Percentiles rank a stretch among this genome's conserved stretches.
These are phyloP conservation scores for Macropus fuliginosus DNA, from an alignment of 2,797 vertebrate genomes.

Conservation along the genomic window DNA sequence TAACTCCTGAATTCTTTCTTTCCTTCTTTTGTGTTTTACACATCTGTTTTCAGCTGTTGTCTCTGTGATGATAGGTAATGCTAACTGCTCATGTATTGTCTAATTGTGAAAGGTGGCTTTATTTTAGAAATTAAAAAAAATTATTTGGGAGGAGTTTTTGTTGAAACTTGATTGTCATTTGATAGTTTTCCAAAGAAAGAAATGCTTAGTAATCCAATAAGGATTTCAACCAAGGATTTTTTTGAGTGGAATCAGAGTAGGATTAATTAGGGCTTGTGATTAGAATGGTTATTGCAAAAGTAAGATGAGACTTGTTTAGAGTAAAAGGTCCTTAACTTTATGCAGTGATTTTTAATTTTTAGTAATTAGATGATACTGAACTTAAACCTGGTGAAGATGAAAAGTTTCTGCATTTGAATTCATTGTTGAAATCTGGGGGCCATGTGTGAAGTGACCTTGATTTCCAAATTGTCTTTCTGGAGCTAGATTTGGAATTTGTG, in stretches of 20 bases:
- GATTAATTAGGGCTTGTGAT: background rate
- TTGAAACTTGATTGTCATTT: background rate
- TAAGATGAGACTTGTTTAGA: background rate
- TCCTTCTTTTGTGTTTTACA: background rate
- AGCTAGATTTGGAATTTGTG: background rate
- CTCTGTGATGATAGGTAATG: background rate
- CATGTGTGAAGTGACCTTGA: background rate
- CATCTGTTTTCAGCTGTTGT: background rate
- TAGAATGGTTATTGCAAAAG: background rate
- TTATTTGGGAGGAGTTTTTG: background rate
- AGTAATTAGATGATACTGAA: background rate
- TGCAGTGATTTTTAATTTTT: background rate
- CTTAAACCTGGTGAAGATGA: background rate
- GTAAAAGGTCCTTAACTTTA: background rate
- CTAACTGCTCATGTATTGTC: background rate
- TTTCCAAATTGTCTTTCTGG: background rate
- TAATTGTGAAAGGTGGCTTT: background rate
- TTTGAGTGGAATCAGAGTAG: background rate
- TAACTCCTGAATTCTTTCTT: background rate
- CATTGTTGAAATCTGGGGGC: background rate
- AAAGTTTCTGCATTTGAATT: background rate
- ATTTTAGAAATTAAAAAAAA: background rate
- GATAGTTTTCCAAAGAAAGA: constrained; percentile 1
- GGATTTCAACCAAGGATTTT: background rate
- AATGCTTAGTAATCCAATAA: background rate